A percentile compares a stretch with the other conserved stretches of the same genome.
These are phyloP conservation scores for Microchirus variegatus DNA, from an alignment of 2,797 vertebrate species.

Conservation along the genomic window DNA sequence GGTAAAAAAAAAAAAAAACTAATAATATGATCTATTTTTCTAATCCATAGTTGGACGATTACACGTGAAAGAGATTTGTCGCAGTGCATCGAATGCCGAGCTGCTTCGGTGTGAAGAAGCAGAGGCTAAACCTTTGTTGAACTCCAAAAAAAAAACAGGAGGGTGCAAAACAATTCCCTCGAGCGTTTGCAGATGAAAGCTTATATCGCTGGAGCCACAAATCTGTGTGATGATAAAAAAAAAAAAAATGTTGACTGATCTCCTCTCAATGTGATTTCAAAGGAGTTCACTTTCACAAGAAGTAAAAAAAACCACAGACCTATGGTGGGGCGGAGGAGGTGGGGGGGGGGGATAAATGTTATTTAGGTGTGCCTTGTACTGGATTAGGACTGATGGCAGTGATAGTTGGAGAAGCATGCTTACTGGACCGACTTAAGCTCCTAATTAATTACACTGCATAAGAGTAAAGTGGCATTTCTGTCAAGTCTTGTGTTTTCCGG, in stretches of 20 bases:
- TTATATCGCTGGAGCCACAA: conserved; percentile 35
- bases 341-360: conserved; percentile 67
- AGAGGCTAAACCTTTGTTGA: conserved; percentile 60
- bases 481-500: conserved; percentile 42
- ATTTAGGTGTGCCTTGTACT: conserved; percentile 91
- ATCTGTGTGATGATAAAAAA: conserved; percentile 23
- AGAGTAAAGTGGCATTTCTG: conserved; percentile 50
- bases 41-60: conserved; percentile 68
- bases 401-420: conserved; percentile 82
- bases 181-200: conserved; percentile 47
- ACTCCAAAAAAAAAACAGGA: conserved; percentile 41
- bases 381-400: conserved; percentile 83
- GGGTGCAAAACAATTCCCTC: conserved; percentile 21
- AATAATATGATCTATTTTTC: conserved; percentile 74
- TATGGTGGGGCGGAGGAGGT: too few species aligned
- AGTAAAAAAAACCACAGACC: conserved; percentile 47
- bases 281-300: conserved; percentile 30
- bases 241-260: too few species aligned
- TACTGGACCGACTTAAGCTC: conserved; percentile 46
- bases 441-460: conserved; percentile 38
- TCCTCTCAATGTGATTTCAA: too few species aligned
- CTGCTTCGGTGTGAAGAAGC: conserved; percentile 55
- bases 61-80: conserved; percentile 65
- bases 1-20: conserved; percentile 18
- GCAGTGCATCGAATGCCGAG: conserved; percentile 58